These are phyloP conservation scores for Megalops atlanticus DNA, from an alignment of 2,113 vertebrate genomes.

Conservation along the genomic window DNA sequence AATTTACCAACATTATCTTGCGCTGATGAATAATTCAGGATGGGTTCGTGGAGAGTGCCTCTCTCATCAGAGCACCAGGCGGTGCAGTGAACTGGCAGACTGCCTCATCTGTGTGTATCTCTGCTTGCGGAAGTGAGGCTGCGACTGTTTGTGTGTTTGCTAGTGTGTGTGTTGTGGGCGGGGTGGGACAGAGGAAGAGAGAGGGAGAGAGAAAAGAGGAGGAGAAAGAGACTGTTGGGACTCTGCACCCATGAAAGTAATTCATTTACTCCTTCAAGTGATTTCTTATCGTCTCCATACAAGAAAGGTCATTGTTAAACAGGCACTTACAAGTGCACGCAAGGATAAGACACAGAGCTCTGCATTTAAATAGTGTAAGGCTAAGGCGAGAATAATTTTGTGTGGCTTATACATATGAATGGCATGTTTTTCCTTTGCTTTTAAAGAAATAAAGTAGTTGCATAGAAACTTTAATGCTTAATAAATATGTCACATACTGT, in stretches of 20 bases:
- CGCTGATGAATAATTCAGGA: constrained; percentile 71
- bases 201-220: neutral
- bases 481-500: no score
- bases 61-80: constrained; percentile 46
- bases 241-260: neutral
- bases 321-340: no score
- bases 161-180: neutral
- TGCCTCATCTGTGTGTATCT: constrained; percentile 30
- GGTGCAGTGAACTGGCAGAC: constrained; percentile 52
- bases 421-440: no score
- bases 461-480: no score
- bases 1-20: constrained; percentile 74
- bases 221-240: no score
- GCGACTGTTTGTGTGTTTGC: neutral
- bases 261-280: no score
- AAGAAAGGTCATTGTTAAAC: neutral
- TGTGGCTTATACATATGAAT: neutral
- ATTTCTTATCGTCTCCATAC: neutral
- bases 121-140: neutral
- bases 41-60: constrained; percentile 62
- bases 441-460: no score
- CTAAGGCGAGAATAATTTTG: no score
- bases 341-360: no score
- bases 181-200: neutral
- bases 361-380: no score